Conservation (phyloP, 2,888 invertebrate species). For the Pimpla rufipes region DNA sequence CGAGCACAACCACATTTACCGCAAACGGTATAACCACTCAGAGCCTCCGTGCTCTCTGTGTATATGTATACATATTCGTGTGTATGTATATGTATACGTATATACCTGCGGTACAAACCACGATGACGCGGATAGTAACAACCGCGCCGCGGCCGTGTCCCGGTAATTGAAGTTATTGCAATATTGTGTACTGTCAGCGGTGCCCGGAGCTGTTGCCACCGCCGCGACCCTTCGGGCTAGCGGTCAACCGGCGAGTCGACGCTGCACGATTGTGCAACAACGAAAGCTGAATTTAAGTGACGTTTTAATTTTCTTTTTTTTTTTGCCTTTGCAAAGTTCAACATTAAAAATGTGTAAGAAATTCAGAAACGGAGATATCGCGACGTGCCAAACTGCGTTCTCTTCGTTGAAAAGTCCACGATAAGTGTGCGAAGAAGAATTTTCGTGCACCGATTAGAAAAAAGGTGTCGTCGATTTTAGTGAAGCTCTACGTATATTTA, state of each 20-base stretch:
- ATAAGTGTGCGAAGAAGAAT: no score
- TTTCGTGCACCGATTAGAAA: no score
- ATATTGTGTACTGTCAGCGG: constrained; percentile 84
- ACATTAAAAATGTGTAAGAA: no score
- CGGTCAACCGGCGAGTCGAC: constrained; percentile 68
- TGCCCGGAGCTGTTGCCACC: constrained; percentile 69
- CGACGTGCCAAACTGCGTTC: no score
- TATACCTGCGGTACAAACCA: constrained; percentile 60
- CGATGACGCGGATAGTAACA: constrained; percentile 66
- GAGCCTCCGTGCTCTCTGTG: not conserved
- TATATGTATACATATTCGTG: constrained; percentile 26
- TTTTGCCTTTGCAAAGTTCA: constrained; percentile 35
- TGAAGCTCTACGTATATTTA: no score
- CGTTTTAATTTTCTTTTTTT: not conserved
- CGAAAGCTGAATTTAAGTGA: not conserved
- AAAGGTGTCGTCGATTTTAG: no score
- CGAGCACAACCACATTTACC: constrained; percentile 64
- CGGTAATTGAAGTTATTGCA: constrained; percentile 85
- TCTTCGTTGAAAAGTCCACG: no score
- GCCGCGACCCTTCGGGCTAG: constrained; percentile 11
- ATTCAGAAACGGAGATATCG: no score
- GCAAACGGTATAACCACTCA: constrained; percentile 60
- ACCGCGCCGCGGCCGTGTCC: constrained; percentile 78
- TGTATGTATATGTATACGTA: constrained; percentile 15
- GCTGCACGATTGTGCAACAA: constrained; percentile 78